Base-by-base conservation (phyloP, 1,140 invertebrate genomes). In the Cataglyphis hispanica region DNA sequence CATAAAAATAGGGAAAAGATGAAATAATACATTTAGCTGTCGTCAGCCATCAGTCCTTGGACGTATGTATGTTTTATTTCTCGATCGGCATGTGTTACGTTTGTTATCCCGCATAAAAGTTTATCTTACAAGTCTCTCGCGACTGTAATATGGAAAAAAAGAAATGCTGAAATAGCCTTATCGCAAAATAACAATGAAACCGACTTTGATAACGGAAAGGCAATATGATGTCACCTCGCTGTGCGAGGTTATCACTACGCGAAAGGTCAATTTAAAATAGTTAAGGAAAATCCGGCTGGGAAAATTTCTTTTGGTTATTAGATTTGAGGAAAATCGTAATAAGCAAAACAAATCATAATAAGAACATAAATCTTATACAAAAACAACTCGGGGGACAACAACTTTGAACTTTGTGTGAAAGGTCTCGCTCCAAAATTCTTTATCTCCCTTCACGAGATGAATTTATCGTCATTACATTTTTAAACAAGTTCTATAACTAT, bases 111-210 rank as follows among this genome's bases (percentile, higher is more conserved):
- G 27, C 43, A 27, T n/a, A 40, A 70, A 70, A 22, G 56, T 46
- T 60, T 72, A 72, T 72, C 46, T 31, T 16, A 37, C 19, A n/a
- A 3, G 19, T 27, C 13, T 27, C 19, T 46, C 25, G 13, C 22
- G 22, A 80, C 46, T 58, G 46, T 5, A 34, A 56, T n/a, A 58
- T 61, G 11, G 8, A 16, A 74, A 70, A 64, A 31, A 74, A 70
- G 50, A 31, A 67, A 72, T 1, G 16, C 56, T 60, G 37, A 72
- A 83, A 46, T 74, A 61, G 13, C 11, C 25, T 74, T 46, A 83
- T 60, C 67, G 37, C 8, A 8, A 58, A 72, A 72, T 81, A 74
- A 83, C 53, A 74, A 83, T 61, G 53, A 74, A 74, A 83, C 37
- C 16, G 37, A 46, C 22, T 74, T 72, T 22, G 67, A 60, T 83